Conservation (phyloP, 2,888 invertebrate species). For the Drosophila emarginata region DNA sequence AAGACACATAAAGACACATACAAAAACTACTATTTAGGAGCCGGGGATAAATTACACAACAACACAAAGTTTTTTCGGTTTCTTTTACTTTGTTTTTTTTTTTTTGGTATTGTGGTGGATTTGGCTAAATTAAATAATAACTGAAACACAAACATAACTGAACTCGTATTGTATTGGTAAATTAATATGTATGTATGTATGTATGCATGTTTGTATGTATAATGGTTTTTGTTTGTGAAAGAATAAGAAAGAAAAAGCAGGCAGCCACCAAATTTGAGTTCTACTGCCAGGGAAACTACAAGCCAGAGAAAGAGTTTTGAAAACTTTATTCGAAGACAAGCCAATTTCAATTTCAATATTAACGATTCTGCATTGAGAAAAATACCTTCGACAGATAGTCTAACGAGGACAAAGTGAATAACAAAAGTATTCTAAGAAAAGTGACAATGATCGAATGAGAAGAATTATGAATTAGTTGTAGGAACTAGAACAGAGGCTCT, state of each 20-base stretch:
- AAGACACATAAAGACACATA: constrained; percentile 82
- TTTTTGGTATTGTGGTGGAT: constrained; percentile 23
- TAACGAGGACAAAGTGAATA: too few species aligned
- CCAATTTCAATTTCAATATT: too few species aligned
- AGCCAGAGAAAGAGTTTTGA: neutral
- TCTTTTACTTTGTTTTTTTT: constrained; percentile 31
- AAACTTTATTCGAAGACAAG: neutral
- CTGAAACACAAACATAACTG: too few species aligned
- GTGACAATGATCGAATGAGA: too few species aligned
- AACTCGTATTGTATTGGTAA: neutral
- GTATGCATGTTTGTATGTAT: neutral
- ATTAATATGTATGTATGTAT: constrained; percentile 18
- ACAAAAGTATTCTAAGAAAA: too few species aligned
- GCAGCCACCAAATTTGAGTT: neutral
- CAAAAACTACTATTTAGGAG: constrained; percentile 82
- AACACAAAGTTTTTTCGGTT: constrained; percentile 56
- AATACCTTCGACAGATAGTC: too few species aligned
- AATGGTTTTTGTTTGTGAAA: neutral
- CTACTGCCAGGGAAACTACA: constrained; percentile 1
- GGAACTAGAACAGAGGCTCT: too few species aligned
- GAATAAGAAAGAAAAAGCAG: neutral
- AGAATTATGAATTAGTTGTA: too few species aligned
- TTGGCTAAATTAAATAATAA: constrained; percentile 43
- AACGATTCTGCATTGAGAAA: too few species aligned
- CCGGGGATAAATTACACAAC: constrained; percentile 78